A percentile compares a stretch with the other conserved stretches of the same genome.
Conservation (phyloP, 2,888 invertebrate species). For the Idaea straminata region DNA sequence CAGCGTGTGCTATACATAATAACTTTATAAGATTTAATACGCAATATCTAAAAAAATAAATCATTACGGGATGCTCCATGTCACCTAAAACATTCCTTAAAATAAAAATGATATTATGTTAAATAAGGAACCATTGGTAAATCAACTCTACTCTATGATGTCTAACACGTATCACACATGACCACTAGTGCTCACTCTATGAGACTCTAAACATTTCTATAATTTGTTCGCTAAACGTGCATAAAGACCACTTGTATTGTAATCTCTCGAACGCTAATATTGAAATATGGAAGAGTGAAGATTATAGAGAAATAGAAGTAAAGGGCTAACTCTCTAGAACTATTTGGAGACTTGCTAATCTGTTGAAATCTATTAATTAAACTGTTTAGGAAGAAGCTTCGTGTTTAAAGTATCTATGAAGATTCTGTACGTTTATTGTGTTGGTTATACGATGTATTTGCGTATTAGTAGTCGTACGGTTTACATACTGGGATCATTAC, state of each 20-base stretch:
- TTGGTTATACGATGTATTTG: constrained; percentile 26
- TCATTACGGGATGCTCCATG: constrained; percentile 58
- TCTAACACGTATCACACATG: constrained; percentile 63
- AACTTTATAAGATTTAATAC: constrained; percentile 33
- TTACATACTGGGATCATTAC: constrained; percentile 20
- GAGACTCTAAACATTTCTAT: constrained; percentile 53
- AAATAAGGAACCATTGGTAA: constrained; percentile 32
- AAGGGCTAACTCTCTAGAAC: constrained; percentile 58
- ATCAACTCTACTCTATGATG: constrained; percentile 36
- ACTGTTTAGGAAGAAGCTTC: constrained; percentile 22
- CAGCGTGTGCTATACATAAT: constrained; percentile 41
- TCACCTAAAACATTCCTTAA: constrained; percentile 71
- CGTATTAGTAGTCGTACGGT: constrained; percentile 16
- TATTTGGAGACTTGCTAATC: constrained; percentile 38
- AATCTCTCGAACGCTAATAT: constrained; percentile 50
- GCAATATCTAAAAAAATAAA: constrained; percentile 33
- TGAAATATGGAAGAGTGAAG: constrained; percentile 80
- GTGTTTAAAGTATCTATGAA: constrained; percentile 14
- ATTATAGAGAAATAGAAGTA: constrained; percentile 55
- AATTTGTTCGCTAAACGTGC: constrained; percentile 69
- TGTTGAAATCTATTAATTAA: constrained; percentile 19
- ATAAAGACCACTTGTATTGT: constrained; percentile 51
- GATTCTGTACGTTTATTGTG: constrained; percentile 45
- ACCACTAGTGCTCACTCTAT: constrained; percentile 64
- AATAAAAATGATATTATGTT: constrained; percentile 40